These are phyloP conservation scores for Asbolus verrucosus DNA, from an alignment of 1,140 invertebrate genomes.

Conservation along the genomic window DNA sequence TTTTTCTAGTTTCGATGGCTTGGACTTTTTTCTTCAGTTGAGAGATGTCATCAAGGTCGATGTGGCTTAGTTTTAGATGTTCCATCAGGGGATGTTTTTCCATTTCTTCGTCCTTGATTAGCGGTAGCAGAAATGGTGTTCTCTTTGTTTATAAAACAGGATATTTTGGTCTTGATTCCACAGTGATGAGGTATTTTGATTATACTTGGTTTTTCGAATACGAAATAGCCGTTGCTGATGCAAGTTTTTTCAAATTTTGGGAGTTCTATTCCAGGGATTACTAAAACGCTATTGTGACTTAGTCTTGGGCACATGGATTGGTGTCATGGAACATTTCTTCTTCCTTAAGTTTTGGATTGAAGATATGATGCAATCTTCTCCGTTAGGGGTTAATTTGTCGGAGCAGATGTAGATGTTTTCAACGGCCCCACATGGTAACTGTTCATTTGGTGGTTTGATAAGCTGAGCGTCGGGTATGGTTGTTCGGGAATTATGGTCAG, in stretches of 20 bases:
- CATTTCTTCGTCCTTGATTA: not conserved
- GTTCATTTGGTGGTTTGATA: not conserved
- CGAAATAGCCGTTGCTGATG: not conserved
- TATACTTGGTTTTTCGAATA: not conserved
- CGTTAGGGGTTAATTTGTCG: not conserved
- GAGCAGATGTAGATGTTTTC: not conserved
- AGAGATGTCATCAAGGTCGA: constrained; percentile 8
- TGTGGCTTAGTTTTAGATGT: not conserved
- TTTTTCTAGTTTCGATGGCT: too few relatives aligned
- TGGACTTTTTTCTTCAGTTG: not conserved
- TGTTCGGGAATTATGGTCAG: not conserved
- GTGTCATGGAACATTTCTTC: too few relatives aligned
- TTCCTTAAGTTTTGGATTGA: not conserved
- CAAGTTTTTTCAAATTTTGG: constrained; percentile 1
- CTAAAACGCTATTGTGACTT: not conserved
- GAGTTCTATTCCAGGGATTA: constrained; percentile 1
- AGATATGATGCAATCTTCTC: constrained; percentile 12
- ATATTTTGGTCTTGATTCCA: not conserved
- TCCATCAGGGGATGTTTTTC: not conserved
- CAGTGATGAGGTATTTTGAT: constrained; percentile 18
- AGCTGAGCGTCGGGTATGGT: constrained; percentile 1
- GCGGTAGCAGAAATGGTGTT: not conserved
- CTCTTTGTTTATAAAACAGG: not conserved
- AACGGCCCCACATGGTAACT: not conserved
- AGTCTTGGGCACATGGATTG: not conserved